Evolutionary conservation across 2,797 vertebrate species (phyloP).

Genomic region (Sylvia borin): DNA sequence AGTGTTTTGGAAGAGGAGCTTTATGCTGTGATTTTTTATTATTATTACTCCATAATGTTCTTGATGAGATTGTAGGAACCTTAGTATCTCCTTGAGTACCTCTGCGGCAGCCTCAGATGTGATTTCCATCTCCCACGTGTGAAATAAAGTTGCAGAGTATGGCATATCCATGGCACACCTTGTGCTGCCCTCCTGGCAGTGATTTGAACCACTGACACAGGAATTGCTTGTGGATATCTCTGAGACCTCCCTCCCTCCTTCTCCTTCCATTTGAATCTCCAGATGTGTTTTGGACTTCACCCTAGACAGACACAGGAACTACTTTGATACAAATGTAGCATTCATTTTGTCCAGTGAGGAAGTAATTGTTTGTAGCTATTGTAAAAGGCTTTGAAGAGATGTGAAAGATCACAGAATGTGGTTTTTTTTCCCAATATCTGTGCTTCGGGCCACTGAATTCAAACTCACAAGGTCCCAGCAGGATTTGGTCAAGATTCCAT

Average conservation of each 20-base stretch:
- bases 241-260: background rate
- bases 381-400: background rate
- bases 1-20: slow-evolving; percentile 16
- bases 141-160: background rate
- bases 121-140: background rate
- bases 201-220: background rate
- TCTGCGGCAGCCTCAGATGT: background rate
- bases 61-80: background rate
- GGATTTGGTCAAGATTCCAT: background rate
- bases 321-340: background rate
- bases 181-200: background rate
- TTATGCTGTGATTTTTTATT: background rate
- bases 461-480: background rate
- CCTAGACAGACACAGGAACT: background rate
- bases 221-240: background rate
- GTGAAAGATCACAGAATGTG: background rate
- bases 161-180: background rate
- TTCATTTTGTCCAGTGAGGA: background rate
- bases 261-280: background rate
- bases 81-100: background rate
- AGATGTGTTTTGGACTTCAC: background rate
- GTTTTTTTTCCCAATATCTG: background rate
- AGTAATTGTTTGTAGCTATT: background rate
- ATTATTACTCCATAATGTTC: background rate
- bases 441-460: background rate